Conservation (phyloP, 1,140 invertebrate genomes). For the Trichoplusia ni region DNA sequence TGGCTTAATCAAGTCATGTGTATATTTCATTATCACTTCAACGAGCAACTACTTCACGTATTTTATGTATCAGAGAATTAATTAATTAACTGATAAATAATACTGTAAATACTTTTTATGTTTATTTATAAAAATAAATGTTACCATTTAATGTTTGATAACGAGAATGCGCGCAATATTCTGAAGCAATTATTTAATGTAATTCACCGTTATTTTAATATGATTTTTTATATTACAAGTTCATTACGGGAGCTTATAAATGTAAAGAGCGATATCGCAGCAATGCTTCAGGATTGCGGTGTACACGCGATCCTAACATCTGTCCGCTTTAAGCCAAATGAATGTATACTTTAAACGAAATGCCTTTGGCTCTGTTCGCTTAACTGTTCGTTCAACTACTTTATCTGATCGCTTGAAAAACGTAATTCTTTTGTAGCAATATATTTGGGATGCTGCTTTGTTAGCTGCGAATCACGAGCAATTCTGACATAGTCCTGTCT, state of each 20-base stretch:
- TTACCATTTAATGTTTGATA: conserved; percentile 10
- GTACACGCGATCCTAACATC: conserved; percentile 53
- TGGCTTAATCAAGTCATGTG: conserved; percentile 70
- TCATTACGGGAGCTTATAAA: conserved; percentile 30
- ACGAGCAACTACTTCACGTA: conserved; percentile 34
- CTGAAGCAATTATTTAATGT: conserved; percentile 8
- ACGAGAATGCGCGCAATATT: neutral
- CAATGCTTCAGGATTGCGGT: conserved; percentile 46
- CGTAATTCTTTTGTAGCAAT: no score
- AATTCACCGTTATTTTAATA: conserved; percentile 23
- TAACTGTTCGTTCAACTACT: neutral
- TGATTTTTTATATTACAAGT: conserved; percentile 21
- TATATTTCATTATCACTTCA: conserved; percentile 58
- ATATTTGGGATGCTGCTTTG: no score
- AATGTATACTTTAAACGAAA: conserved; percentile 42
- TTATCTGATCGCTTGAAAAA: neutral
- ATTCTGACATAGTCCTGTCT: no score
- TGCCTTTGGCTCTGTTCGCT: conserved; percentile 30
- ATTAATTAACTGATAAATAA: conserved; percentile 15
- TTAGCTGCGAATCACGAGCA: no score
- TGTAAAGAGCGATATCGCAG: conserved; percentile 27
- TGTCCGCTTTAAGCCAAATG: conserved; percentile 45
- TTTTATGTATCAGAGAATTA: conserved; percentile 16
- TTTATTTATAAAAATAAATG: conserved; percentile 7
- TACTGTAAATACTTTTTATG: conserved; percentile 1